Conservation (phyloP, 2,113 vertebrate genomes). For the Larimichthys polyactis region DNA sequence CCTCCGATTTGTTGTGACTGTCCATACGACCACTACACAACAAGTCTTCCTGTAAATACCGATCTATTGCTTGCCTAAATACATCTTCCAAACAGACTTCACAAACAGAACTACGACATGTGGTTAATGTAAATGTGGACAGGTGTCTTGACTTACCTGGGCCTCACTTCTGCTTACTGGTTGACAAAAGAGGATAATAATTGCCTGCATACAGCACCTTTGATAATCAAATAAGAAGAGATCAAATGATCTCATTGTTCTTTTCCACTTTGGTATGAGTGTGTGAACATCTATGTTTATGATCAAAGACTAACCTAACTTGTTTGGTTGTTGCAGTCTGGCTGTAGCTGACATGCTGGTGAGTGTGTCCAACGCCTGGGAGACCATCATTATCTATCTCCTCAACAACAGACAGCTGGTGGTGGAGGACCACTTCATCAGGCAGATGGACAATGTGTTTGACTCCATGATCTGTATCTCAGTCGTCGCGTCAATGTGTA, state of each 20-base stretch:
- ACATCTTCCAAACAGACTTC: no score
- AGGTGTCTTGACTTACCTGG: neutral
- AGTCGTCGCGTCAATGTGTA: conserved; percentile 97
- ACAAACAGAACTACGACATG: no score
- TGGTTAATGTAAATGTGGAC: neutral
- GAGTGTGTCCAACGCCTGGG: conserved; percentile 95
- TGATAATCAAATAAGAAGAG: no score
- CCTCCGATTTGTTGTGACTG: no score
- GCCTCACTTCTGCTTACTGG: neutral
- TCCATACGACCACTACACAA: no score
- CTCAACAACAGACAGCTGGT: conserved; percentile 90
- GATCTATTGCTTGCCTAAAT: no score
- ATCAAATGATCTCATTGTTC: neutral
- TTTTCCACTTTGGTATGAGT: neutral
- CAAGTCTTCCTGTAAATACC: no score
- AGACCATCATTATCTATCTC: conserved; percentile 94
- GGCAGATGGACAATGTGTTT: conserved; percentile 94
- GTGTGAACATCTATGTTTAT: neutral
- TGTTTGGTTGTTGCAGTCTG: conserved; percentile 81
- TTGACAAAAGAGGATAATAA: neutral
- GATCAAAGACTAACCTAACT: neutral
- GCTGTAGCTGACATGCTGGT: conserved; percentile 97
- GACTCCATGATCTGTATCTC: conserved; percentile 99
- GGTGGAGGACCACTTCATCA: conserved; percentile 91
- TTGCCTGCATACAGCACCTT: neutral